These are phyloP conservation scores for Coracias cyanogaster DNA, from an alignment of 2,797 vertebrate species.

Conservation along the genomic window DNA sequence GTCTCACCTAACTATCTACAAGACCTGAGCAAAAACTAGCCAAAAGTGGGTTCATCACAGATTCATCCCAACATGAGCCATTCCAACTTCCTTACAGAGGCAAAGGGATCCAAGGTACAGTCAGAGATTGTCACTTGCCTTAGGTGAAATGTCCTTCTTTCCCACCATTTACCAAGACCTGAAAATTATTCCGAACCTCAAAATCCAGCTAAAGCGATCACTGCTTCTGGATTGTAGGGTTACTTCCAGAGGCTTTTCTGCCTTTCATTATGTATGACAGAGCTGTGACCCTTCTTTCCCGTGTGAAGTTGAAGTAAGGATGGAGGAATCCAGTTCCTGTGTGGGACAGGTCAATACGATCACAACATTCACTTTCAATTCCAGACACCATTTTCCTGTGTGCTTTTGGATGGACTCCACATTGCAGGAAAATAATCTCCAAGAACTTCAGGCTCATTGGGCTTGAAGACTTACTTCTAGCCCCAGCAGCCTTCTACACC, in stretches of 20 bases:
- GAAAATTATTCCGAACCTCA: not conserved
- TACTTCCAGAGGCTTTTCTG: rapidly evolving
- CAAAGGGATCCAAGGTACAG: not conserved
- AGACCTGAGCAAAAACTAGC: not conserved
- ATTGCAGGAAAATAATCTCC: not conserved
- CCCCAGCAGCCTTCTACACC: not conserved
- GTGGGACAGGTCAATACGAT: not conserved
- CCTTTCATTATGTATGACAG: not conserved
- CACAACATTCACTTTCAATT: not conserved
- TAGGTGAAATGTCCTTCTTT: not conserved
- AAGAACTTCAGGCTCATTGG: not conserved
- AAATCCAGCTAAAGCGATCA: not conserved
- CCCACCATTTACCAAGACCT: not conserved
- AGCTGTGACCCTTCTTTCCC: not conserved
- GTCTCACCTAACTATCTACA: not conserved
- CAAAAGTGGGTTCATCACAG: not conserved
- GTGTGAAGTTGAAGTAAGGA: not conserved
- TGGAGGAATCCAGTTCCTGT: not conserved
- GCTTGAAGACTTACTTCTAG: not conserved
- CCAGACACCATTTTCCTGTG: not conserved
- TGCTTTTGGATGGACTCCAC: rapidly evolving
- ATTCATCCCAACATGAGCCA: not conserved
- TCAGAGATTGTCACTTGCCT: not conserved
- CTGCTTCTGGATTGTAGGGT: not conserved
- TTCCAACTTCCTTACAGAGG: not conserved